These are phyloP conservation scores for Tenrec ecaudatus DNA, from an alignment of 2,113 vertebrate genomes.

Conservation along the genomic window DNA sequence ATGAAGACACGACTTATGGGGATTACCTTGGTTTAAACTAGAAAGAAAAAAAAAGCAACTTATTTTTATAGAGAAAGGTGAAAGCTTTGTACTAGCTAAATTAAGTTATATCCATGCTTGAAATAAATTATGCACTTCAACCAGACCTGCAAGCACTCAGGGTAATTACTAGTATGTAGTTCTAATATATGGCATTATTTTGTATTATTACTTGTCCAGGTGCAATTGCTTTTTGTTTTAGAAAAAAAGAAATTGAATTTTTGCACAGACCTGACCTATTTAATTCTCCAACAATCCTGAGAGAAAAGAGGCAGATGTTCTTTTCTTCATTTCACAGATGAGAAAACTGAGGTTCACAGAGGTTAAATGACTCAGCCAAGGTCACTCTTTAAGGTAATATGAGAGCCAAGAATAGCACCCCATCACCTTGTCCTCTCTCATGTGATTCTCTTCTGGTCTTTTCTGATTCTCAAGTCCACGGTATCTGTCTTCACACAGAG, in stretches of 20 bases:
- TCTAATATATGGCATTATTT: neutral
- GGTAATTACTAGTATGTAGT: neutral
- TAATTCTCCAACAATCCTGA: neutral
- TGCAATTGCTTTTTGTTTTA: neutral
- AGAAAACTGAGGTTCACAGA: constrained; percentile 57
- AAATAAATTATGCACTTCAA: neutral
- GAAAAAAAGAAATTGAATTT: neutral
- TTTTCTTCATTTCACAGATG: constrained; percentile 64
- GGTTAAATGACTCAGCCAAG: neutral
- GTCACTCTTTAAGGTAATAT: constrained; percentile 17
- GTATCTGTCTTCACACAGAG: neutral
- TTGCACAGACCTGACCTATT: neutral
- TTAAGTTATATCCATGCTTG: neutral
- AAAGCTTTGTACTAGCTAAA: neutral
- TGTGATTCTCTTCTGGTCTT: neutral
- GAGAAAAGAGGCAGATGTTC: neutral
- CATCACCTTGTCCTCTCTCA: neutral
- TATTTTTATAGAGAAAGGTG: neutral
- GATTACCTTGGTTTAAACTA: constrained; percentile 13
- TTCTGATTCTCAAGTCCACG: neutral
- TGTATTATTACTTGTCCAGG: neutral
- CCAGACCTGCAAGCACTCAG: neutral
- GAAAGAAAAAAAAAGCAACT: constrained; percentile 1
- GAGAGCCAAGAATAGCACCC: constrained; percentile 15
- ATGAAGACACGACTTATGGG: neutral